Conservation (phyloP, 1,140 invertebrate genomes). For the Lordiphosa stackelbergi region DNA sequence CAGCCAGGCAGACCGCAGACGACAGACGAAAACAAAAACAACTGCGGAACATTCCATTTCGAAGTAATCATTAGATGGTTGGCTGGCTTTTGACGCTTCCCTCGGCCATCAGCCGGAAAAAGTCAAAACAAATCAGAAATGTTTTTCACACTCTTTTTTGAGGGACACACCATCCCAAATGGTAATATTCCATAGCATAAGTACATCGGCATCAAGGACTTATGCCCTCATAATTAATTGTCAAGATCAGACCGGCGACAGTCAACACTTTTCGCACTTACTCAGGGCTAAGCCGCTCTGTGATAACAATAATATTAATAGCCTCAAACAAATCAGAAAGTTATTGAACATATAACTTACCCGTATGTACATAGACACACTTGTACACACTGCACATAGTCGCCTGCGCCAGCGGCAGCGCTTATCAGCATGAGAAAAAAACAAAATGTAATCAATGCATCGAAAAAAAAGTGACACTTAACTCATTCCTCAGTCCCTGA, state of each 20-base stretch:
- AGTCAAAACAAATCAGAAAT: constrained; percentile 13
- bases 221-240: constrained; percentile 58
- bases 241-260: constrained; percentile 19
- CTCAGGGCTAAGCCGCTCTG: constrained; percentile 47
- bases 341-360: constrained; percentile 48
- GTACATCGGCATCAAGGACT: constrained; percentile 36
- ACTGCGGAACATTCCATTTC: constrained; percentile 54
- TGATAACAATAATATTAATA: constrained; percentile 33
- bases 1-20: constrained; percentile 30
- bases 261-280: constrained; percentile 59
- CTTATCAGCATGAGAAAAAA: constrained; percentile 53
- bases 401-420: background rate
- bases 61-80: constrained; percentile 45
- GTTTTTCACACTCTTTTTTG: constrained; percentile 19
- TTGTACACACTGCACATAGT: background rate
- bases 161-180: constrained; percentile 20
- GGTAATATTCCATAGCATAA: constrained; percentile 56
- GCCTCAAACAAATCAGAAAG: constrained; percentile 40
- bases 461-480: background rate
- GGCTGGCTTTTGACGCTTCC: constrained; percentile 12
- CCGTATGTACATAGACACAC: constrained; percentile 1
- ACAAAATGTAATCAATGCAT: constrained; percentile 18
- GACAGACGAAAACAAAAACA: constrained; percentile 50
- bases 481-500: constrained; percentile 3
- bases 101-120: constrained; percentile 6